These are phyloP conservation scores for Echinops telfairi DNA, from an alignment of 2,113 vertebrate species.

Conservation along the genomic window DNA sequence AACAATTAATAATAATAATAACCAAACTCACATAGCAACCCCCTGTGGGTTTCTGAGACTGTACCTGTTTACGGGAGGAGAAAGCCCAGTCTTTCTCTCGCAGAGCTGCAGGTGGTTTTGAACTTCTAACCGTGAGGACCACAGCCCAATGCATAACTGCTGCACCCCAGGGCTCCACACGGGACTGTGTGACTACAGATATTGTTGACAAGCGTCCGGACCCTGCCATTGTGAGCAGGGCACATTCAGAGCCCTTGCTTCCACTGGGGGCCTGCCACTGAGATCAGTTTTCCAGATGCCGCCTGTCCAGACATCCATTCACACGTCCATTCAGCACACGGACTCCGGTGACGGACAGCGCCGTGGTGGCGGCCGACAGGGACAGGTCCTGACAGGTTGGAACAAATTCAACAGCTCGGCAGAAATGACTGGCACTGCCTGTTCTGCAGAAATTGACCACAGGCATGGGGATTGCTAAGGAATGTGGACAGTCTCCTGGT, in stretches of 20 bases:
- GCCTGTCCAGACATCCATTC: too few species aligned
- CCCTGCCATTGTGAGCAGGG: not conserved
- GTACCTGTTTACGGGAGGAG: too few species aligned
- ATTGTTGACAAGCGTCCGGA: not conserved
- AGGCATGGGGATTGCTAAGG: not conserved
- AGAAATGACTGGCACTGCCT: not conserved
- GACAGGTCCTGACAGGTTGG: not conserved
- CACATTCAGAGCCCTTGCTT: not conserved
- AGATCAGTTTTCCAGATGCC: too few species aligned
- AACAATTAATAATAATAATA: too few species aligned
- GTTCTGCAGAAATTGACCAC: not conserved
- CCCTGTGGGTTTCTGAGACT: too few species aligned
- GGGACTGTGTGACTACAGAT: not conserved
- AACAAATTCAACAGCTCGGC: not conserved
- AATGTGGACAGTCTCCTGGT: rapidly evolving
- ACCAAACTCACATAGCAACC: too few species aligned
- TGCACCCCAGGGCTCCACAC: too few species aligned
- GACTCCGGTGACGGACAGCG: rapidly evolving
- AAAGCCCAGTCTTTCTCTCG: too few species aligned
- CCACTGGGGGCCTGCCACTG: rapidly evolving
- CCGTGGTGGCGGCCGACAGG: rapidly evolving
- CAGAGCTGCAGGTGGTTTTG: too few species aligned
- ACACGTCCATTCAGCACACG: not conserved
- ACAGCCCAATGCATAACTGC: too few species aligned
- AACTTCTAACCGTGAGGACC: too few species aligned